Conservation (phyloP, 1,140 invertebrate species). For the Bathynomus jamesi region DNA sequence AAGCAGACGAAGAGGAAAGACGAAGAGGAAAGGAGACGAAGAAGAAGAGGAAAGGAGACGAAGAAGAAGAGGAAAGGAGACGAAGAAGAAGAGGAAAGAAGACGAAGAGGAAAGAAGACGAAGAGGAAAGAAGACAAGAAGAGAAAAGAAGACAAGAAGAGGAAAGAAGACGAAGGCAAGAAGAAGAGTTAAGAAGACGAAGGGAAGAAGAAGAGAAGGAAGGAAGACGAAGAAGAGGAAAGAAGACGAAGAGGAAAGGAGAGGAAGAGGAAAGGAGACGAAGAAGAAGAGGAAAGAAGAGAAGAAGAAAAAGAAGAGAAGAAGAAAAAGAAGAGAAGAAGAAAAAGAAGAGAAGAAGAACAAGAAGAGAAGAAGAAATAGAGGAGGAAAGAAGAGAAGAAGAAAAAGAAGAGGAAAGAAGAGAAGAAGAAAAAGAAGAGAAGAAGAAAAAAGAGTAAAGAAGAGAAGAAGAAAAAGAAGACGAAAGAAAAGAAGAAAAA, state of each 20-base stretch:
- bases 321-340: not conserved
- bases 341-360: not conserved
- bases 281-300: not conserved
- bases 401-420: not conserved
- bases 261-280: not conserved
- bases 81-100: not conserved
- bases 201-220: not conserved
- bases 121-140: not conserved
- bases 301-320: not conserved
- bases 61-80: not conserved
- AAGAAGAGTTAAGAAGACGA: not conserved
- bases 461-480: not conserved
- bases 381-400: not conserved
- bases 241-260: not conserved
- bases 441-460: not conserved
- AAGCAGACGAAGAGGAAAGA: not conserved
- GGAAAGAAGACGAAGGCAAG: not conserved
- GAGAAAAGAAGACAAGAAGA: not conserved
- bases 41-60: not conserved
- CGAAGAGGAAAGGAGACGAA: not conserved
- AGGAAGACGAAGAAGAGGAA: not conserved
- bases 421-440: not conserved
- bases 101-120: not conserved
- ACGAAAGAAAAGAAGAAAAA: not conserved
- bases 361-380: not conserved